Base-by-base conservation (phyloP, 2,113 vertebrate species). In the Thunnus thynnus region DNA sequence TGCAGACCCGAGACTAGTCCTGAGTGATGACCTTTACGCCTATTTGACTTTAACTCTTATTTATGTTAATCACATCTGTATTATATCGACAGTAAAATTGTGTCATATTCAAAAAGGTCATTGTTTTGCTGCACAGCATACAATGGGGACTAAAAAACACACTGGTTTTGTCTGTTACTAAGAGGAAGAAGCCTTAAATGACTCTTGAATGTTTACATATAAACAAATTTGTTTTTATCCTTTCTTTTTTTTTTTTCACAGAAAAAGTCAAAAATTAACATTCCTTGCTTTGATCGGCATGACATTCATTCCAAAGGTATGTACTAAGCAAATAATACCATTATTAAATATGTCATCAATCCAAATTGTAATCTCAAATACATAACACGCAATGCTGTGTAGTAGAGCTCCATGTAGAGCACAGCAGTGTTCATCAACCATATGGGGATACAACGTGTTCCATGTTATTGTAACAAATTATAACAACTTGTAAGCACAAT, bases 21-120 rank as follows among this genome's bases (percentile, higher is more conserved):
- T 90, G 91, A 95, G 90, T 95, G 92, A 94, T 86, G 92, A 94
- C 93, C 93, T 94, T 95, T 95, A 95, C 90, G 92, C 91, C 88
- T 89, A 87, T 93, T 94, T 92, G 92, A 92, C 90, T 94, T 92
- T 88, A 88, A 92, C 83, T 91, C 91, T 92, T 92, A 92, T 90
- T 92, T 93, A 92, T 91, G 92, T 93, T 92, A 92, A 92, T 94
- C 93, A 93, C 78, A 89, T 93, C 87, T 86, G 88, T 86, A 84
- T 92, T 89, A 89, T 91, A 88, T 81, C n/a, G 90, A 88, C 89
- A 88, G 80, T 90, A 88, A 92, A 91, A 88, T 25, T 78, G 78
- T 79, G 84, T 80, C 87, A 86, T 88, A 81, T 86, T 75, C 61
- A 41, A 7, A 90, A 91, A 93, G 90, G 89, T 88, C 89, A 91